A percentile compares a stretch with the other conserved stretches of the same genome.
Evolutionary conservation across 53 echinoderm and acorn worm species (phyloP).

Genomic region (Crossaster papposus): DNA sequence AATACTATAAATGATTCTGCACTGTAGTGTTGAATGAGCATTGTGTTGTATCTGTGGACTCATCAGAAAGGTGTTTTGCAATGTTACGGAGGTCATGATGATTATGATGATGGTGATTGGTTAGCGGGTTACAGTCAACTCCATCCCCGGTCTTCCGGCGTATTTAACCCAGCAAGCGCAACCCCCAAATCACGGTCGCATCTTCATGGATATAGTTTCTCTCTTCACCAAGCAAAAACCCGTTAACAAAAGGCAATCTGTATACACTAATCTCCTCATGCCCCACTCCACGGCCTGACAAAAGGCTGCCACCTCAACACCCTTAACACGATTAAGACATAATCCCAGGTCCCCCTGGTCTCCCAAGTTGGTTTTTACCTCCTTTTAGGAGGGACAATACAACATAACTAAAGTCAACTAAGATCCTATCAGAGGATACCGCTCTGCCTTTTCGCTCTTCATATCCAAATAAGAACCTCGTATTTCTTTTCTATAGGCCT

Average conservation of each 20-base stretch:
- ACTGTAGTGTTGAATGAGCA: no score
- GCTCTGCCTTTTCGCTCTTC: conserved; percentile 1
- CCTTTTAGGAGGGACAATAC: conserved; percentile 15
- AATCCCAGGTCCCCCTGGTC: conserved; percentile 9
- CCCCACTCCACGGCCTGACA: not conserved
- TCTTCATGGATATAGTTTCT: not conserved
- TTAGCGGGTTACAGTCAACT: not conserved
- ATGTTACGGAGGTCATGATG: not conserved
- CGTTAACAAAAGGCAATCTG: not conserved
- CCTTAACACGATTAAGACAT: conserved; percentile 12
- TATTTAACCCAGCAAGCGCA: not conserved
- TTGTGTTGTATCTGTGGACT: no score
- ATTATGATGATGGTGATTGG: not conserved
- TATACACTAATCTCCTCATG: not conserved
- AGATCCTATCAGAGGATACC: conserved; percentile 1
- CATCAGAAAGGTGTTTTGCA: no score
- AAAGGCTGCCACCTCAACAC: conserved; percentile 30
- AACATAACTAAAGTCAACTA: conserved; percentile 40
- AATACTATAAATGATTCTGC: not conserved
- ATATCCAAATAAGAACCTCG: not conserved
- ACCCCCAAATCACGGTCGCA: not conserved
- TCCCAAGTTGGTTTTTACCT: conserved; percentile 32
- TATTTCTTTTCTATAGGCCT: not conserved
- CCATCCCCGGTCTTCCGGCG: not conserved
- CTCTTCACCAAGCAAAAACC: not conserved